Evolutionary conservation across 2,888 invertebrate species (phyloP).

Genomic region (Epinotia demarniana): DNA sequence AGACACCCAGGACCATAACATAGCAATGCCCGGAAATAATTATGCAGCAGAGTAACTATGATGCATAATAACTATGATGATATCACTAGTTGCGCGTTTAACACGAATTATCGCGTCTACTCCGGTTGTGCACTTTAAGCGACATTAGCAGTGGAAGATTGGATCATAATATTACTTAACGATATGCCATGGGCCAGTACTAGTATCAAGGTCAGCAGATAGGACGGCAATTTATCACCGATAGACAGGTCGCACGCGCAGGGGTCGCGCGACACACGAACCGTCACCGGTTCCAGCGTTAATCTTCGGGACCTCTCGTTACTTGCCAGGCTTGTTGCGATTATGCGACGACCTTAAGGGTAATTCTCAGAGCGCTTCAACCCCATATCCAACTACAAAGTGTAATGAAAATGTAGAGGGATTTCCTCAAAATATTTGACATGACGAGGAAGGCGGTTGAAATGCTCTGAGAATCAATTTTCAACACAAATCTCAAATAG

Average conservation of each 20-base stretch:
- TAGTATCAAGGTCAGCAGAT: constrained; percentile 32
- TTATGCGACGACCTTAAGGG: background rate
- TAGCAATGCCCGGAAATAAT: background rate
- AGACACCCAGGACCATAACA: background rate
- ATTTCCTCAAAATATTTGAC: no score
- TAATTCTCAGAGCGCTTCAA: no score
- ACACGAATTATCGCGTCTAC: background rate
- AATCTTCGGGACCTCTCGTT: background rate
- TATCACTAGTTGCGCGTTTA: background rate
- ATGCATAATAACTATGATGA: background rate
- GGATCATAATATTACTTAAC: constrained; percentile 24
- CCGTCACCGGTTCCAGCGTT: background rate
- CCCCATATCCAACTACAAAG: no score
- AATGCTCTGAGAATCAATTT: background rate
- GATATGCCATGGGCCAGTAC: constrained; percentile 27
- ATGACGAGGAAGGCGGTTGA: no score
- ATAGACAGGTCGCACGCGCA: constrained; percentile 29
- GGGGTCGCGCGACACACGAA: constrained; percentile 27
- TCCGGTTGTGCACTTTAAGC: constrained; percentile 10
- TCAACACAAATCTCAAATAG: background rate
- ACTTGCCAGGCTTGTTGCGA: background rate
- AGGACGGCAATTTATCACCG: constrained; percentile 19
- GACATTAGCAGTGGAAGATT: constrained; percentile 14
- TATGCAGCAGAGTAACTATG: background rate
- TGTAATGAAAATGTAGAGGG: no score